Conservation (phyloP, 2,888 invertebrate species). For the Apoda limacodes region DNA sequence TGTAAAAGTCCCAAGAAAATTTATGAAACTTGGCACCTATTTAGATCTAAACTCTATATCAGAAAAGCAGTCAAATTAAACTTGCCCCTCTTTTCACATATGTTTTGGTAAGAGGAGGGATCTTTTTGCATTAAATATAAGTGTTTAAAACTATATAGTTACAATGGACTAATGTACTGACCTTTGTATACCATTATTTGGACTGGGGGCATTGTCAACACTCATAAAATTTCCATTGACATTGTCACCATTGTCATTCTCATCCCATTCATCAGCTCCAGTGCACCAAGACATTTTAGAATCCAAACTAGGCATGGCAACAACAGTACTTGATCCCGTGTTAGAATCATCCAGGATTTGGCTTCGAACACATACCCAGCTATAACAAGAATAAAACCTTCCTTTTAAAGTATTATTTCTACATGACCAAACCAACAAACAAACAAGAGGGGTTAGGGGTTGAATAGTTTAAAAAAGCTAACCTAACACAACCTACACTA, state of each 20-base stretch:
- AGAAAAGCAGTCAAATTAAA: too few species aligned
- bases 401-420: too few species aligned
- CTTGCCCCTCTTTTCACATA: too few species aligned
- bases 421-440: too few species aligned
- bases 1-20: too few species aligned
- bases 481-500: too few species aligned
- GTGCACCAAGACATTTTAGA: constrained; percentile 76
- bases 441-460: too few species aligned
- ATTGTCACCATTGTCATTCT: constrained; percentile 68
- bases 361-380: constrained; percentile 83
- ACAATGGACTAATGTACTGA: constrained; percentile 28
- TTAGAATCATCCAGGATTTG: constrained; percentile 73
- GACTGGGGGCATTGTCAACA: constrained; percentile 66
- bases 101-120: too few species aligned
- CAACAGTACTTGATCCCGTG: constrained; percentile 30
- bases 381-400: too few species aligned
- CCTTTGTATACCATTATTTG: constrained; percentile 47
- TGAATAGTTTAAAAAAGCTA: too few species aligned
- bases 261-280: constrained; percentile 81
- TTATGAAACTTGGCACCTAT: too few species aligned
- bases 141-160: neutral
- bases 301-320: constrained; percentile 41
- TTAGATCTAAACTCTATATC: too few species aligned
- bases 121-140: neutral
- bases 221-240: constrained; percentile 80